Percentiles rank a stretch among this genome's conserved stretches.
phyloP scores from a whole-genome alignment of 2,888 invertebrate species.

The Ichneumoninae sp. region DNA sequence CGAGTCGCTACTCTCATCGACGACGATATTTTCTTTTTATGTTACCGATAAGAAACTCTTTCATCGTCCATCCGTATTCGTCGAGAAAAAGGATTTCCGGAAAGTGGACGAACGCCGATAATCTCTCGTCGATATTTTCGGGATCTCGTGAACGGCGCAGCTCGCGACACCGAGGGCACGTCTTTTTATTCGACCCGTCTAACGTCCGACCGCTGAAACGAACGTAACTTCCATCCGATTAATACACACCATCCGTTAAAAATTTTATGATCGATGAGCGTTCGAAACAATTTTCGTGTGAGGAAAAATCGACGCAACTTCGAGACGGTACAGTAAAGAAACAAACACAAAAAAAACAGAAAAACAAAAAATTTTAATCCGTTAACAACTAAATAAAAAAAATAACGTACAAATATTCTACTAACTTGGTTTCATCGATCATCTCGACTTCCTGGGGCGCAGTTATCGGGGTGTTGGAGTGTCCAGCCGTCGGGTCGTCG shows the following conservation, averaged over 20 bases:
- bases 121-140: constrained; percentile 63
- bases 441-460: constrained; percentile 97
- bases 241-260: not conserved
- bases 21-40: constrained; percentile 68
- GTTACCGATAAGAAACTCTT: constrained; percentile 74
- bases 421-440: constrained; percentile 99
- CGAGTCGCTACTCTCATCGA: constrained; percentile 1
- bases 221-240: constrained; percentile 51
- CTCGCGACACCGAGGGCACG: constrained; percentile 75
- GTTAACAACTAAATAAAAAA: constrained; percentile 30
- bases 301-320: not conserved
- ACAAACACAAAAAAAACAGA: not conserved
- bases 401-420: constrained; percentile 79
- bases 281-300: not conserved
- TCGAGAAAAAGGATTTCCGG: constrained; percentile 52
- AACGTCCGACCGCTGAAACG: constrained; percentile 53
- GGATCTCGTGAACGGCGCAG: constrained; percentile 55
- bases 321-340: not conserved
- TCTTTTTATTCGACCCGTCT: constrained; percentile 63
- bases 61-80: constrained; percentile 70
- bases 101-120: constrained; percentile 22
- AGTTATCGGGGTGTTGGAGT: constrained; percentile 98
- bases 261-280: not conserved
- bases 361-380: not conserved
- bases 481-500: constrained; percentile 98